These are phyloP conservation scores for Lindbergichthys nudifrons DNA, from an alignment of 2,797 vertebrate genomes.

Conservation along the genomic window DNA sequence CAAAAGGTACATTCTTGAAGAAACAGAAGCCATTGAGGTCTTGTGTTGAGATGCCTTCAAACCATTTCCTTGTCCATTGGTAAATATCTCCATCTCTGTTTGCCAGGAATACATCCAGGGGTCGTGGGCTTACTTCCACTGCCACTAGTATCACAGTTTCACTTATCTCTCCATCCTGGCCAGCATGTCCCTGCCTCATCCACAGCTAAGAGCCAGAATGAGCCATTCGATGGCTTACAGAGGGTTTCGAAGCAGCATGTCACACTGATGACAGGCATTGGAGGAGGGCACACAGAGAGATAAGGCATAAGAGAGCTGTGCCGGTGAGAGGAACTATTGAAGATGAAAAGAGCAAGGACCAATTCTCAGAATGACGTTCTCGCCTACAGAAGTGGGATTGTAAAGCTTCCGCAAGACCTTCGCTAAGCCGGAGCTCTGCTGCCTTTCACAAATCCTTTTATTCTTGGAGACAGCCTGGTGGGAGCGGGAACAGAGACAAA, in stretches of 20 bases:
- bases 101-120: constrained; percentile 41
- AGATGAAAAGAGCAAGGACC: constrained; percentile 49
- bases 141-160: constrained; percentile 38
- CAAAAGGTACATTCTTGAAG: constrained; percentile 9
- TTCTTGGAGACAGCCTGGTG: constrained; percentile 32
- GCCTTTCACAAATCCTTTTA: constrained; percentile 42
- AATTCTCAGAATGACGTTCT: constrained; percentile 46
- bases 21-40: constrained; percentile 27
- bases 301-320: constrained; percentile 44
- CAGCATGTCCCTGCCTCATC: constrained; percentile 62
- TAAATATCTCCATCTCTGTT: constrained; percentile 43
- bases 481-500: constrained; percentile 29
- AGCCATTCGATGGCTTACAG: constrained; percentile 74
- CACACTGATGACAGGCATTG: constrained; percentile 79
- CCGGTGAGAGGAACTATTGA: constrained; percentile 40
- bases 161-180: constrained; percentile 68
- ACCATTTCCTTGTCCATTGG: constrained; percentile 24
- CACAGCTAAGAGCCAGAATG: constrained; percentile 76
- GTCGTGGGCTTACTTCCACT: constrained; percentile 39
- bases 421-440: constrained; percentile 34
- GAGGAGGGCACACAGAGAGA: constrained; percentile 80
- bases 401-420: constrained; percentile 44
- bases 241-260: constrained; percentile 77
- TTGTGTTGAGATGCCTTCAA: constrained; percentile 42
- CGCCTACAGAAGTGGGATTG: constrained; percentile 52